Evolutionary conservation across 2,797 vertebrate species (phyloP).

Genomic region (Rhodeus uyekii): DNA sequence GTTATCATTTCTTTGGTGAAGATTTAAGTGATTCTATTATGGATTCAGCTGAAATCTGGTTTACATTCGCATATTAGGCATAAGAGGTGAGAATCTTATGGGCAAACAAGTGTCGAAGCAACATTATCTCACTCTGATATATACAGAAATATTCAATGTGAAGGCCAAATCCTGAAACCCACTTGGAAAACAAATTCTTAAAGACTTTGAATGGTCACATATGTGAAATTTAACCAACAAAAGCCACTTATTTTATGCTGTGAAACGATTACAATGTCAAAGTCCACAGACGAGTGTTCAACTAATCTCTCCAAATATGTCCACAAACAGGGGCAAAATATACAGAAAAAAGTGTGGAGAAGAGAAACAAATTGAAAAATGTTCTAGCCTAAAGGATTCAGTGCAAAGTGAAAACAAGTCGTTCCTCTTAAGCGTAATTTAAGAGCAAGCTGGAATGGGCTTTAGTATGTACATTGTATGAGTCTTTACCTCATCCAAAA

Average conservation of each 20-base stretch:
- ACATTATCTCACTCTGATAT: constrained; percentile 33
- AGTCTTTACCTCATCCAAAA: not conserved
- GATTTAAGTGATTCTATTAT: constrained; percentile 41
- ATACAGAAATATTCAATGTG: constrained; percentile 44
- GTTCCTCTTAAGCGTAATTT: not conserved
- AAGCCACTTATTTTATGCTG: constrained; percentile 7
- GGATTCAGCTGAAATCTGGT: constrained; percentile 47
- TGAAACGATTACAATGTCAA: constrained; percentile 12
- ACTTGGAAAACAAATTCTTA: not conserved
- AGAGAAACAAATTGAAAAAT: constrained; percentile 12
- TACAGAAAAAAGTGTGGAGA: not conserved
- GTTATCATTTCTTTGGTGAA: constrained; percentile 64
- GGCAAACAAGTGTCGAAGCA: constrained; percentile 38
- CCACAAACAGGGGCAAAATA: not conserved
- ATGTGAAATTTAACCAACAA: not conserved
- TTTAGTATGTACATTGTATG: constrained; percentile 40
- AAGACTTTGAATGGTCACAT: not conserved
- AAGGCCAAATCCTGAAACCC: constrained; percentile 47
- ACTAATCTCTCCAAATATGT: constrained; percentile 25
- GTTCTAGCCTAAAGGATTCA: constrained; percentile 35
- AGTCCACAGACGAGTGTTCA: constrained; percentile 8
- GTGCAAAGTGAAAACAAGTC: constrained; percentile 41
- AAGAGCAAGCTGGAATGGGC: constrained; percentile 49
- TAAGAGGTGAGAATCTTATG: constrained; percentile 42
- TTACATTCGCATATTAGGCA: constrained; percentile 53